Evolutionary conservation across 2,113 vertebrate genomes (phyloP).

Genomic region (Siphamia tubifer): DNA sequence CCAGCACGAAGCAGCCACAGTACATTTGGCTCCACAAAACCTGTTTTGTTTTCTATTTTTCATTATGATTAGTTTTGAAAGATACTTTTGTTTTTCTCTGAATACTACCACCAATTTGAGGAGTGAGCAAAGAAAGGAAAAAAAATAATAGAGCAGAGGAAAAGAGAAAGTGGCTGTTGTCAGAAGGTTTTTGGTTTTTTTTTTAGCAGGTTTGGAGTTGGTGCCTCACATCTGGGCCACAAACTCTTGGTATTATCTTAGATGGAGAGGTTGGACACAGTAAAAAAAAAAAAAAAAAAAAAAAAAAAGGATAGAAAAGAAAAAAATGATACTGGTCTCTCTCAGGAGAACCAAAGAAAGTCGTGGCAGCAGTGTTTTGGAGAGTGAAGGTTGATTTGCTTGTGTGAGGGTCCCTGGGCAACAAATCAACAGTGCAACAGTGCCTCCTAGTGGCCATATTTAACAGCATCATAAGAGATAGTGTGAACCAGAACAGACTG

Average conservation of each 20-base stretch:
- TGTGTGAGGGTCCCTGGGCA: neutral
- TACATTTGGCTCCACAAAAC: neutral
- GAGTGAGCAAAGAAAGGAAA: neutral
- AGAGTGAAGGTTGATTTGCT: constrained; percentile 1
- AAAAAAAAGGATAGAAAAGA: no score
- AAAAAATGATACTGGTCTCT: constrained; percentile 59
- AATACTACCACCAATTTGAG: neutral
- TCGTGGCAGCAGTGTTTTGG: constrained; percentile 64
- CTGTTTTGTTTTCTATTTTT: neutral
- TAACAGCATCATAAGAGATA: neutral
- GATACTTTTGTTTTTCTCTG: neutral
- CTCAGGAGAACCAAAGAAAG: constrained; percentile 66
- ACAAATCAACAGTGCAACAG: constrained; percentile 32
- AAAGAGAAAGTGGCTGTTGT: constrained; percentile 60
- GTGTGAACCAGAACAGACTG: neutral
- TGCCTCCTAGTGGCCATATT: constrained; percentile 33
- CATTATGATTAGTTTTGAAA: neutral
- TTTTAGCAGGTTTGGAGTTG: constrained; percentile 31
- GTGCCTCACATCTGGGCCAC: constrained; percentile 71
- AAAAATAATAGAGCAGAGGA: constrained; percentile 23
- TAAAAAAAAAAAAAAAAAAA: constrained; percentile 25
- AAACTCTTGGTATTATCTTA: constrained; percentile 52
- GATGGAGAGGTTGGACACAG: constrained; percentile 60
- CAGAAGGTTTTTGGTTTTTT: no score
- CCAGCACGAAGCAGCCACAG: no score